phyloP scores from a whole-genome alignment of 2,113 vertebrate species.

The Nicator chloris region DNA sequence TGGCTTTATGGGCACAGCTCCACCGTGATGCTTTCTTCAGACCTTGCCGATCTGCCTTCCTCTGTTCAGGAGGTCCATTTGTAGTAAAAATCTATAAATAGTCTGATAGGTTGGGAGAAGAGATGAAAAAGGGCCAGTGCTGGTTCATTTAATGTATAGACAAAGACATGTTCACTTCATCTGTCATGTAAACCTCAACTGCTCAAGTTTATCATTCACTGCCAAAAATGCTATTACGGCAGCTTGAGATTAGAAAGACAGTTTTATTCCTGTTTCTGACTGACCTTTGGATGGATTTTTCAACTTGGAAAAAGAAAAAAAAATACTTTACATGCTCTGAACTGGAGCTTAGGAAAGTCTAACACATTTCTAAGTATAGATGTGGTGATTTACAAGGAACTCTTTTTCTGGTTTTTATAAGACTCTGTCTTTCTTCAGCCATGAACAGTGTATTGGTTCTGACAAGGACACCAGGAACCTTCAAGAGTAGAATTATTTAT shows the following conservation, averaged over 20 bases:
- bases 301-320: background rate
- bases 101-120: background rate
- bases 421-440: slow-evolving; percentile 29
- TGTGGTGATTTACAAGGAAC: slow-evolving; percentile 8
- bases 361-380: slow-evolving; percentile 47
- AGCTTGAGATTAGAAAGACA: slow-evolving; percentile 43
- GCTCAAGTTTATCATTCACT: slow-evolving; percentile 54
- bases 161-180: background rate
- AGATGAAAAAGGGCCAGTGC: background rate
- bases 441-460: background rate
- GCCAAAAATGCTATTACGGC: slow-evolving; percentile 62
- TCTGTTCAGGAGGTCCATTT: slow-evolving; percentile 5
- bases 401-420: slow-evolving; percentile 26
- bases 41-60: background rate
- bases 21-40: background rate
- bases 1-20: background rate
- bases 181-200: slow-evolving; percentile 43
- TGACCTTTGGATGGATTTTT: slow-evolving; percentile 50
- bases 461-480: background rate
- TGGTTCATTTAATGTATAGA: slow-evolving; percentile 40
- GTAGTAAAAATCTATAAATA: slow-evolving; percentile 32
- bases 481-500: background rate
- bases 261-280: slow-evolving; percentile 56
- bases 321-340: background rate
- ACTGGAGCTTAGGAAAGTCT: background rate